Evolutionary conservation across 2,888 invertebrate genomes (phyloP).

Genomic region (Dolichopus griseipennis): DNA sequence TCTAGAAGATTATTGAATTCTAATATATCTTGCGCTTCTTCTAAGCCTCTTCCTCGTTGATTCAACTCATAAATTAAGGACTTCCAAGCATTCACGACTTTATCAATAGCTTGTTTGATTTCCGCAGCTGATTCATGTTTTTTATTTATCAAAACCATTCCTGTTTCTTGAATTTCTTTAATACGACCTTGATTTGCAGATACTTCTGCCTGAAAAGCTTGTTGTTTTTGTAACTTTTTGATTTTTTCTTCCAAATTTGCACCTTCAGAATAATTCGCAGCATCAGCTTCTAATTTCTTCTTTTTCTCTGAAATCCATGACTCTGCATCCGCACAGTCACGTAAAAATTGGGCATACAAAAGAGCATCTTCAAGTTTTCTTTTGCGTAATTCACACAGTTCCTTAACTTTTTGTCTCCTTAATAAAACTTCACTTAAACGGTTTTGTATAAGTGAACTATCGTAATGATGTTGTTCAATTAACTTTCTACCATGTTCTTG

Average conservation of each 20-base stretch:
- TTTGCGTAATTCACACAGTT: slow-evolving; percentile 57
- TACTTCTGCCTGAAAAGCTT: slow-evolving; percentile 88
- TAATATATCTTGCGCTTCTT: slow-evolving; percentile 94
- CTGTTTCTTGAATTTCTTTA: slow-evolving; percentile 66
- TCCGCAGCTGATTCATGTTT: slow-evolving; percentile 62
- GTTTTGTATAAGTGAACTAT: slow-evolving; percentile 67
- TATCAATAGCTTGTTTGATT: slow-evolving; percentile 59
- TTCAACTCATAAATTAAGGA: slow-evolving; percentile 61
- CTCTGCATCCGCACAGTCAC: slow-evolving; percentile 85
- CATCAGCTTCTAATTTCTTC: slow-evolving; percentile 75
- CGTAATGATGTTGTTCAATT: slow-evolving; percentile 83
- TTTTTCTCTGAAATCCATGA: slow-evolving; percentile 88
- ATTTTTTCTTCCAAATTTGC: slow-evolving; percentile 89
- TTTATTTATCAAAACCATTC: slow-evolving; percentile 58
- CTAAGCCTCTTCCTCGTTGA: slow-evolving; percentile 67
- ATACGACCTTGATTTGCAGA: slow-evolving; percentile 79
- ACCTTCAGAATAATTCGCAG: slow-evolving; percentile 54
- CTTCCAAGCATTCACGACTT: slow-evolving; percentile 66
- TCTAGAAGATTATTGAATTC: slow-evolving; percentile 95
- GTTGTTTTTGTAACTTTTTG: slow-evolving; percentile 87
- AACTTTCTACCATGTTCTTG: slow-evolving; percentile 81
- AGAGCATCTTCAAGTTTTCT: slow-evolving; percentile 66
- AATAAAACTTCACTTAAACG: slow-evolving; percentile 66
- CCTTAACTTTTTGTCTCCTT: slow-evolving; percentile 56
- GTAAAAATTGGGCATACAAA: slow-evolving; percentile 79